A percentile compares a stretch with the other conserved stretches of the same genome.
Evolutionary conservation across 2,797 vertebrate species (phyloP).

Genomic region (Ibycter americanus): DNA sequence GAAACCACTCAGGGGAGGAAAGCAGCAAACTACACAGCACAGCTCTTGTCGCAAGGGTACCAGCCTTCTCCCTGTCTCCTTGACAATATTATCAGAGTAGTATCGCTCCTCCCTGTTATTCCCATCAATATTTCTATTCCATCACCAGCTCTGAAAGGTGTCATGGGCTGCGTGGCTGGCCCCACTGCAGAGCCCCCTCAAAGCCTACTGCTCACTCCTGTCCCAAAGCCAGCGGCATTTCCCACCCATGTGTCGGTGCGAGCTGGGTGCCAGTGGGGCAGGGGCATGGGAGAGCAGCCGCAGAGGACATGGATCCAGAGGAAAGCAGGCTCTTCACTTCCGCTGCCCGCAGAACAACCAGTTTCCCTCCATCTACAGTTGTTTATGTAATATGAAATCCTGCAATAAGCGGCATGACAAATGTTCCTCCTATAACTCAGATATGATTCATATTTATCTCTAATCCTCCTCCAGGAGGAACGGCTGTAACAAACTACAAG

Average conservation of each 20-base stretch:
- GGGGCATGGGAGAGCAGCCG: fast-evolving
- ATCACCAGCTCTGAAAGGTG: not conserved
- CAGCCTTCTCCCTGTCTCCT: not conserved
- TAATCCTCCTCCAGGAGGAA: not conserved
- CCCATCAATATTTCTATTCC: not conserved
- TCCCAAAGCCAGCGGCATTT: not conserved
- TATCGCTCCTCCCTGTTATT: not conserved
- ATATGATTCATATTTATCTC: not conserved
- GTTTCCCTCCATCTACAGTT: not conserved
- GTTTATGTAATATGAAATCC: not conserved
- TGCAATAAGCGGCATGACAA: not conserved
- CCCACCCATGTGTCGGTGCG: fast-evolving
- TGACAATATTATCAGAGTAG: not conserved
- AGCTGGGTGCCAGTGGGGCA: not conserved
- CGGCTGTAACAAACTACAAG: not conserved
- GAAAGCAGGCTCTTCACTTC: not conserved
- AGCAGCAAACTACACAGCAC: not conserved
- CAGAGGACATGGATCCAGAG: not conserved
- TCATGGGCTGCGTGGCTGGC: fast-evolving
- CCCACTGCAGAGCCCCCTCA: not conserved
- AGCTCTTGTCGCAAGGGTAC: not conserved
- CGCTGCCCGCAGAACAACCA: not conserved
- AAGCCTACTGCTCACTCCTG: not conserved
- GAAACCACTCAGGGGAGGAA: not conserved
- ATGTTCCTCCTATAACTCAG: not conserved